Conservation (phyloP, 2,113 vertebrate species). For the Rattus norvegicus region DNA sequence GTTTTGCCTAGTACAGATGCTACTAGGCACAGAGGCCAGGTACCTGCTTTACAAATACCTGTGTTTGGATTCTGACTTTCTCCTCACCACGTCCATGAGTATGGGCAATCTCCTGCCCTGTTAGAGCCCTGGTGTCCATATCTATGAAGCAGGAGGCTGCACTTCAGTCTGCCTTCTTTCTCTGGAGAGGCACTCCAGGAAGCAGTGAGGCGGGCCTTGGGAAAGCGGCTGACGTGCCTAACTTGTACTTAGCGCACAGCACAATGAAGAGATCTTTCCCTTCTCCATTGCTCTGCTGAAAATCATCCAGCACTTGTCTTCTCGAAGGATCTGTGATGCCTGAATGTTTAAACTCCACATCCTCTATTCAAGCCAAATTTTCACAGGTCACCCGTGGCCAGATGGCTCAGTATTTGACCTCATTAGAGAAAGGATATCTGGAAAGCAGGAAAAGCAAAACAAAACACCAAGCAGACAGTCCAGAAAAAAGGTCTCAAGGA, state of each 20-base stretch:
- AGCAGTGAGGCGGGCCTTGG: fast-evolving
- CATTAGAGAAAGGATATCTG: constrained; percentile 42
- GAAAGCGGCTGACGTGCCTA: no score
- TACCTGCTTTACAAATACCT: background rate
- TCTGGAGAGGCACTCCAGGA: background rate
- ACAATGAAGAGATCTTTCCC: background rate
- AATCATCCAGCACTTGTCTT: background rate
- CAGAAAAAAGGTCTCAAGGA: constrained; percentile 38
- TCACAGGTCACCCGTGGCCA: constrained; percentile 19
- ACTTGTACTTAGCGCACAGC: background rate
- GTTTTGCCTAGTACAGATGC: background rate
- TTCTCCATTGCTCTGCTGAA: background rate
- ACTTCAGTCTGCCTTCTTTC: background rate
- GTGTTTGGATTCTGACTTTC: background rate
- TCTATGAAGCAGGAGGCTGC: background rate
- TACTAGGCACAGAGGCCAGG: background rate
- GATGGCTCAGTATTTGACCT: constrained; percentile 4
- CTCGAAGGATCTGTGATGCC: background rate
- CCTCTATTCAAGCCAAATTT: background rate
- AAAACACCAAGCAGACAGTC: background rate
- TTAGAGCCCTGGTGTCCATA: background rate
- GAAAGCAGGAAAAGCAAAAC: background rate
- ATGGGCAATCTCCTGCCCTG: background rate
- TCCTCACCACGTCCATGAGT: background rate
- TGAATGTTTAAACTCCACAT: constrained; percentile 37